Evolutionary conservation across 1,140 invertebrate genomes (phyloP).

Genomic region (Cyphomyrmex costatus): DNA sequence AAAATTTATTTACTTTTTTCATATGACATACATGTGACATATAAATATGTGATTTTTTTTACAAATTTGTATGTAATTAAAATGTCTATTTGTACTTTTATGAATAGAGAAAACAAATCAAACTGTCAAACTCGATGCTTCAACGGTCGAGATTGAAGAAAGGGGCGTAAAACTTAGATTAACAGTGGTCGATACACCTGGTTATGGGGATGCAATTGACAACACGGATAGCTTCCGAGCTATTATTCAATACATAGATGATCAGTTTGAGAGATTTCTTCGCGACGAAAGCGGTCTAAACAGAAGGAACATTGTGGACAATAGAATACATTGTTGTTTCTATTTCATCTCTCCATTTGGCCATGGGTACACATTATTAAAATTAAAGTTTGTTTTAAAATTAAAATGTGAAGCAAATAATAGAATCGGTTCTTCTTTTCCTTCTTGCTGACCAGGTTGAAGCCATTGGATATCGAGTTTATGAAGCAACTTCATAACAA

Average conservation of each 20-base stretch:
- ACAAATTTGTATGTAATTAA: background rate
- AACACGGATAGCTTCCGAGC: slow-evolving; percentile 97
- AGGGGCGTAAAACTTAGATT: slow-evolving; percentile 95
- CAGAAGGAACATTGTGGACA: slow-evolving; percentile 96
- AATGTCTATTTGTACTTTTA: slow-evolving; percentile 8
- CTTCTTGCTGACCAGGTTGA: slow-evolving; percentile 84
- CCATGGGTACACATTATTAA: slow-evolving; percentile 91
- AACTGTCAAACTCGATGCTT: slow-evolving; percentile 96
- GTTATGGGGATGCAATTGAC: slow-evolving; percentile 99
- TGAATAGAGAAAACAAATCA: slow-evolving; percentile 94
- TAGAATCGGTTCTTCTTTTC: slow-evolving; percentile 53
- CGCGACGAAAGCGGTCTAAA: slow-evolving; percentile 97
- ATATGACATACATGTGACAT: slow-evolving; percentile 21
- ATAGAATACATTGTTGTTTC: slow-evolving; percentile 98
- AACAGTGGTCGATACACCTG: slow-evolving; percentile 98
- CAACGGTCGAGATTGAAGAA: slow-evolving; percentile 98
- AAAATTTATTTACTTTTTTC: background rate
- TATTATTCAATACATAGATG: slow-evolving; percentile 97
- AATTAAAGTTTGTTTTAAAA: slow-evolving; percentile 19
- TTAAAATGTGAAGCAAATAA: background rate
- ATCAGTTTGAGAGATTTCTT: slow-evolving; percentile 97
- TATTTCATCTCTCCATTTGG: slow-evolving; percentile 99
- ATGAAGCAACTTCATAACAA: slow-evolving; percentile 99
- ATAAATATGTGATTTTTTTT: background rate
- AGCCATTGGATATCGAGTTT: slow-evolving; percentile 98